Base-by-base conservation (phyloP, 2,797 vertebrate species). In the Pogonophryne albipinna region DNA sequence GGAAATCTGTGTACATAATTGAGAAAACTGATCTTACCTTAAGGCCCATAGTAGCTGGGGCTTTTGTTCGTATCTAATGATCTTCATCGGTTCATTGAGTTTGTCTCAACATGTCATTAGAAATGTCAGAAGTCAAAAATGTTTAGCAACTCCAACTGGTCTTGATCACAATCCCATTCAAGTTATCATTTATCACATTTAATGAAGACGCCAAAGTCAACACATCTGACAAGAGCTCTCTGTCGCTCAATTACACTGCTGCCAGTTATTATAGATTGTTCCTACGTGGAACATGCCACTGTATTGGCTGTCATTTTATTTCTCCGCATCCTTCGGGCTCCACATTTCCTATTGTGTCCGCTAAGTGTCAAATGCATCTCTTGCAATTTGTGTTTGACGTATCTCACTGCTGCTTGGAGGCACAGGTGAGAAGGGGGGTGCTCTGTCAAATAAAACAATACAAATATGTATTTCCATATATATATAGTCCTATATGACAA, bases 171-270 rank as follows among this genome's bases (percentile, higher is more conserved):
- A 27, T 50, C 41, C 55, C 23, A 51, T 31, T 65, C 10, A 62
- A 31, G 10, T 50, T 42, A 46, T 44, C n/a, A 68, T 45, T 3
- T 3, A 50, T 55, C 23, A 67, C 46, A 52, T 27, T 66, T 57
- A 53, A 61, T 49, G 10, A 51, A 70, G 42, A 74, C 13, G 51
- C 38, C 50, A 61, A 45, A 23, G 10, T 64, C 3, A 38, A 74
- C 45, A 20, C 63, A 53, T 74, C 14, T 57, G 55, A 56, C 52
- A 65, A 52, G 15, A 13, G 52, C 15, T 55, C 16, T 4, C 27
- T 34, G 65, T 69, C 64, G 50, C 61, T 81, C 38, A 53, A 72
- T 72, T 20, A 55, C 34, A 49, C 52, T 31, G 49, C 62, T 64
- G 70, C 52, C 56, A 42, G 45, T 56, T 51, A 59, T 19, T 51